Conservation (phyloP, 2,113 vertebrate species). For the Bufo gargarizans region DNA sequence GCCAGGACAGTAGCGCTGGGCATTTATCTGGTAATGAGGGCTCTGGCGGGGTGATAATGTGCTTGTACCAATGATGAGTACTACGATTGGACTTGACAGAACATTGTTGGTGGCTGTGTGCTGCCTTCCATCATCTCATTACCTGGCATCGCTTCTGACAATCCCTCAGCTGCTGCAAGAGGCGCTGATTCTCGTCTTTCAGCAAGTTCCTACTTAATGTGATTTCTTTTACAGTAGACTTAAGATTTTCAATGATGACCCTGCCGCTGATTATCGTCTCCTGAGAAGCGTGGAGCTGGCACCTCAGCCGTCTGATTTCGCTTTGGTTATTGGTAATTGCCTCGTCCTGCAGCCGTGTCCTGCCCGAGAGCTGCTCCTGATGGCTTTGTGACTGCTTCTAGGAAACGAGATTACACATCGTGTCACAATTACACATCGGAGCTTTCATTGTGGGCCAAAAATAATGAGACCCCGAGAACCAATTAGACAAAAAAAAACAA, state of each 20-base stretch:
- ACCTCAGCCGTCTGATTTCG: conserved; percentile 50
- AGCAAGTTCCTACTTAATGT: conserved; percentile 69
- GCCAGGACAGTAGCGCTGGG: background rate
- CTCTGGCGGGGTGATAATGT: background rate
- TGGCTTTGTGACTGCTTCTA: conserved; percentile 71
- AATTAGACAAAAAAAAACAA: conserved; percentile 45
- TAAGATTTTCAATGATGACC: conserved; percentile 71
- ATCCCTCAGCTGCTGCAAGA: conserved; percentile 70
- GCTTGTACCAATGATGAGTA: background rate
- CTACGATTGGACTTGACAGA: background rate
- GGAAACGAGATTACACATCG: conserved; percentile 50
- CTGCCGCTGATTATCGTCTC: conserved; percentile 63
- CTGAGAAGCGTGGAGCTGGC: conserved; percentile 50
- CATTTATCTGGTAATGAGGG: background rate
- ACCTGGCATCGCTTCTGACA: conserved; percentile 76
- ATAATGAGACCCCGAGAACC: conserved; percentile 38
- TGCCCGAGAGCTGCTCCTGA: conserved; percentile 64
- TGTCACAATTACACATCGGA: conserved; percentile 9
- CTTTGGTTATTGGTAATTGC: conserved; percentile 56
- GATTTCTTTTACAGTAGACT: conserved; percentile 72
- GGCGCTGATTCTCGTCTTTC: conserved; percentile 75
- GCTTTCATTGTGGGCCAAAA: background rate
- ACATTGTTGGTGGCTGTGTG: background rate
- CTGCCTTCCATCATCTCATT: conserved; percentile 34
- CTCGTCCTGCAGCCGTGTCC: conserved; percentile 62